Conservation (phyloP, 1,140 invertebrate genomes). For the Drosophila pachea region DNA sequence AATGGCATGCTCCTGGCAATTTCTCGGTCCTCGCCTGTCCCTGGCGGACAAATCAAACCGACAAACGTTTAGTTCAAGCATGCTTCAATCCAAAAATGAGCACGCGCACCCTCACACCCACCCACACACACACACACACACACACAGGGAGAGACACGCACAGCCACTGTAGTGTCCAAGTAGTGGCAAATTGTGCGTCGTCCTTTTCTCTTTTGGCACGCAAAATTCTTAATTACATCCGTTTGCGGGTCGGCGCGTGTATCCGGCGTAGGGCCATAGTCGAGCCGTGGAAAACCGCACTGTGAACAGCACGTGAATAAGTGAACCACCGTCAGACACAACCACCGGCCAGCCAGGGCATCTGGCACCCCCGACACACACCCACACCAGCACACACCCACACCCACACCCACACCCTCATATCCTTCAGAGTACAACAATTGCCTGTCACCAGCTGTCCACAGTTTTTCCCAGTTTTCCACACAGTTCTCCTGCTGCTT, state of each 20-base stretch:
- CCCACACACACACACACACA: neutral
- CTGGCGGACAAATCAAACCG: constrained; percentile 53
- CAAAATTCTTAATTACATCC: constrained; percentile 76
- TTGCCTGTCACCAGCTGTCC: constrained; percentile 75
- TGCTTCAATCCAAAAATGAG: constrained; percentile 1
- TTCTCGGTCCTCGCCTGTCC: constrained; percentile 1
- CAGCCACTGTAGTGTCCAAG: constrained; percentile 21
- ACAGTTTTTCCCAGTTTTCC: constrained; percentile 67
- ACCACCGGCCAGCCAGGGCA: neutral
- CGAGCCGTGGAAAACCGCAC: constrained; percentile 54
- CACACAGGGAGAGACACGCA: neutral
- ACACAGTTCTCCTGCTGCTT: constrained; percentile 47
- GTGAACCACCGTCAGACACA: constrained; percentile 48
- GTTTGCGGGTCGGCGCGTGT: constrained; percentile 65
- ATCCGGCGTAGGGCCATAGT: constrained; percentile 44
- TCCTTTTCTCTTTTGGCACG: constrained; percentile 56
- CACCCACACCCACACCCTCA: too few species aligned
- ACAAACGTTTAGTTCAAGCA: constrained; percentile 32
- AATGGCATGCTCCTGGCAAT: constrained; percentile 24
- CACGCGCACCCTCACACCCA: neutral
- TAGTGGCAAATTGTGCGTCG: constrained; percentile 53
- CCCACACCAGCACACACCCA: neutral
- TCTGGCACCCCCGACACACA: neutral
- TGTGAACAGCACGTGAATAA: constrained; percentile 65
- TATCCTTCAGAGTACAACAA: constrained; percentile 46